Evolutionary conservation across 2,888 invertebrate species (phyloP).

Genomic region (Melinaea marsaeus): DNA sequence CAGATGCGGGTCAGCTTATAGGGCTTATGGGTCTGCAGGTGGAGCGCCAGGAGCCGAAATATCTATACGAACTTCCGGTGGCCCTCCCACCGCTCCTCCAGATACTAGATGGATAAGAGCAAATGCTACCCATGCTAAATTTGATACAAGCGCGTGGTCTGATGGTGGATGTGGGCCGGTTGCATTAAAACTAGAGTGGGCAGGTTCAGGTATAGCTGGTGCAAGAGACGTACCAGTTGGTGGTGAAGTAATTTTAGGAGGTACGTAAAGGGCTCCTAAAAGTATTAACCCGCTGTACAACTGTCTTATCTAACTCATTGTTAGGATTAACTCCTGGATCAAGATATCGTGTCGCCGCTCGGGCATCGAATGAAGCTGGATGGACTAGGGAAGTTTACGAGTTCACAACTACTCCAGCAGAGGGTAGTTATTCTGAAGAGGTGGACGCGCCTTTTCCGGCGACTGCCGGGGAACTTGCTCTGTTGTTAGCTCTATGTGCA

Average conservation of each 20-base stretch:
- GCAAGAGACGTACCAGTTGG: slow-evolving; percentile 69
- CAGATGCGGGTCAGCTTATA: slow-evolving; percentile 90
- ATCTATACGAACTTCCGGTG: slow-evolving; percentile 88
- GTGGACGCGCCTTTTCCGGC: slow-evolving; percentile 71
- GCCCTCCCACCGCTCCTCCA: slow-evolving; percentile 80
- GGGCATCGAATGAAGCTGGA: slow-evolving; percentile 80
- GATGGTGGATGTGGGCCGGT: slow-evolving; percentile 91
- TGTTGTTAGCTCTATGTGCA: slow-evolving; percentile 75
- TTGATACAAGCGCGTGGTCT: slow-evolving; percentile 89
- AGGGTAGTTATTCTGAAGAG: slow-evolving; percentile 72
- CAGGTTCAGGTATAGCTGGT: slow-evolving; percentile 71
- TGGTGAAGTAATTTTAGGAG: slow-evolving; percentile 68
- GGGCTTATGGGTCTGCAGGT: slow-evolving; percentile 87
- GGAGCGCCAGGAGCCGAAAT: slow-evolving; percentile 87
- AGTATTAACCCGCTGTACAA: neutral
- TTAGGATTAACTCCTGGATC: slow-evolving; percentile 75
- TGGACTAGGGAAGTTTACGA: slow-evolving; percentile 79
- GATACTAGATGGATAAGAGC: slow-evolving; percentile 86
- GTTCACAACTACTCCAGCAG: slow-evolving; percentile 76
- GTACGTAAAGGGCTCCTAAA: slow-evolving; percentile 40
- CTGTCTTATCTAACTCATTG: neutral
- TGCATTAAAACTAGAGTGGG: slow-evolving; percentile 86
- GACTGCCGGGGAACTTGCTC: slow-evolving; percentile 66
- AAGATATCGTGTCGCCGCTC: slow-evolving; percentile 79
- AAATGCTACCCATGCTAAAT: slow-evolving; percentile 87